Percentiles rank a stretch among this genome's conserved stretches.
phyloP scores from a whole-genome alignment of 2,113 vertebrate genomes.

The Chloropsis hardwickii region DNA sequence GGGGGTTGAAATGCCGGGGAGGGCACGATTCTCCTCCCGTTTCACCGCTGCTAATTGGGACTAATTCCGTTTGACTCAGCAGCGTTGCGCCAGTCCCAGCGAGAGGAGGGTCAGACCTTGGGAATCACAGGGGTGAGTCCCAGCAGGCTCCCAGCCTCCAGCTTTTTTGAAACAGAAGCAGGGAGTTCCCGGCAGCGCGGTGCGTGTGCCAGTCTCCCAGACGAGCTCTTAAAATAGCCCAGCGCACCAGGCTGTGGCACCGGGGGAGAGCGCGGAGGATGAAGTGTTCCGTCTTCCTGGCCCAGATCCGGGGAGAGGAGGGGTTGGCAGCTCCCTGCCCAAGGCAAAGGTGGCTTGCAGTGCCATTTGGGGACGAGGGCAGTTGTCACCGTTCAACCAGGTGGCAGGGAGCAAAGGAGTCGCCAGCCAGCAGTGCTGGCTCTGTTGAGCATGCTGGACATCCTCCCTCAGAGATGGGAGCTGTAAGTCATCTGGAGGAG shows the following conservation, averaged over 20 bases:
- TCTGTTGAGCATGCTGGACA: background rate
- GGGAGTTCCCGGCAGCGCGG: constrained; percentile 55
- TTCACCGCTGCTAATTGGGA: constrained; percentile 22
- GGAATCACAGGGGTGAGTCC: constrained; percentile 62
- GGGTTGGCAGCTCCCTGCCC: background rate
- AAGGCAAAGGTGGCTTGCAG: background rate
- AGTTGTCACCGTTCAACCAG: background rate
- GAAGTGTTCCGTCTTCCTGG: constrained; percentile 28
- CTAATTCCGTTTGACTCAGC: constrained; percentile 18
- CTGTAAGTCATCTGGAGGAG: constrained; percentile 48
- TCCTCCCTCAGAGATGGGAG: background rate
- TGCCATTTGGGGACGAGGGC: background rate
- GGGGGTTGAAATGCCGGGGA: background rate
- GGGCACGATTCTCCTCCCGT: background rate
- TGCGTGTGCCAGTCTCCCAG: constrained; percentile 57
- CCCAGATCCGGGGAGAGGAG: constrained; percentile 1
- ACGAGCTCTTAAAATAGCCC: constrained; percentile 61
- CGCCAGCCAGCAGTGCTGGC: background rate
- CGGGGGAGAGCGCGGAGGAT: constrained; percentile 34
- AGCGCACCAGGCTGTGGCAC: constrained; percentile 49
- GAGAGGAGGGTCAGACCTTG: constrained; percentile 51
- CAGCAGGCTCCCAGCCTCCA: constrained; percentile 56
- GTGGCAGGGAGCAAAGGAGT: background rate
- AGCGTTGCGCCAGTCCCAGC: background rate
- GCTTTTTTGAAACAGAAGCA: constrained; percentile 45